Conservation (phyloP, 2,888 invertebrate genomes). For the Teleiodes luculella region DNA sequence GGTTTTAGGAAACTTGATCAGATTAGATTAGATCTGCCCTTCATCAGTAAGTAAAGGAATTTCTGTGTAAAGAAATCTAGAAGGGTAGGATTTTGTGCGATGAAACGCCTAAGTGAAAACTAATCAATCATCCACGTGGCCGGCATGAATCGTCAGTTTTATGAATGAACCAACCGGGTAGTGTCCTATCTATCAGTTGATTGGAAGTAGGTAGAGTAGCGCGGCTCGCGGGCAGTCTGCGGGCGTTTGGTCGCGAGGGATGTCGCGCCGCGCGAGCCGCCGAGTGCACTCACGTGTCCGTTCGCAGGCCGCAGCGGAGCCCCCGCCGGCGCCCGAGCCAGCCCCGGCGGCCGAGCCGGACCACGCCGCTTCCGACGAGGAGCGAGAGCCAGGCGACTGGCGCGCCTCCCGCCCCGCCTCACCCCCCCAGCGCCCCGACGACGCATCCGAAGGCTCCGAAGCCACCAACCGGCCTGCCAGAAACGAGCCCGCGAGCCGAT, state of each 20-base stretch:
- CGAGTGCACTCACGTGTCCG: slow-evolving; percentile 58
- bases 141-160: slow-evolving; percentile 33
- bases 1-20: neutral
- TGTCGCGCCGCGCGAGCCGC: slow-evolving; percentile 66
- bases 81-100: neutral
- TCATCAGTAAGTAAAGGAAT: neutral
- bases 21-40: neutral
- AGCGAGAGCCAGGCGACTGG: slow-evolving; percentile 77
- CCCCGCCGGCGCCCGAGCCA: slow-evolving; percentile 60
- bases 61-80: neutral
- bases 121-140: slow-evolving; percentile 45
- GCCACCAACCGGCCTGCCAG: slow-evolving; percentile 79
- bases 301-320: slow-evolving; percentile 68
- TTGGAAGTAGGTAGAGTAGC: slow-evolving; percentile 45
- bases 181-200: slow-evolving; percentile 49
- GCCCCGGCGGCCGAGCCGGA: slow-evolving; percentile 62
- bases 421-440: slow-evolving; percentile 65
- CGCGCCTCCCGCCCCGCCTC: slow-evolving; percentile 63
- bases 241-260: slow-evolving; percentile 56
- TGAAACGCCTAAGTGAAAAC: neutral
- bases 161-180: slow-evolving; percentile 52
- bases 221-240: slow-evolving; percentile 60
- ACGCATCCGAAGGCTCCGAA: slow-evolving; percentile 69
- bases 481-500: slow-evolving; percentile 80
- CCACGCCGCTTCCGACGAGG: slow-evolving; percentile 68